Base-by-base conservation (phyloP, 2,888 invertebrate species). In the Onchidella celtica region DNA sequence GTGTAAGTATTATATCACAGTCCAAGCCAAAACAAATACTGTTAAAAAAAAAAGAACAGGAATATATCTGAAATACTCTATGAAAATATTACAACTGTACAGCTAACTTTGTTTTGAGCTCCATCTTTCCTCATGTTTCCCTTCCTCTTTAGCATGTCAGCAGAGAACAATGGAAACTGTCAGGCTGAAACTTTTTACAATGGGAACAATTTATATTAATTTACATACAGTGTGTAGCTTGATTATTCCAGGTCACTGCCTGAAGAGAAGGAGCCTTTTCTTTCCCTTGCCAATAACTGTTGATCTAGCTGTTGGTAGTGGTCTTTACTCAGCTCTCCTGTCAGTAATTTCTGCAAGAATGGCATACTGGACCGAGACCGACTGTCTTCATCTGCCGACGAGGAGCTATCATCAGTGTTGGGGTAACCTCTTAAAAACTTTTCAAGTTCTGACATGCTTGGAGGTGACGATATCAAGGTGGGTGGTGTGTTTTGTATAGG, bases 311-410 rank as follows among this genome's bases (percentile, higher is more conserved):
- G 75, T 21, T 82, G 78, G 38, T 86, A 85, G 6, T 81, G 66
- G n/a, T 86, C 86, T 24, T 79, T 83, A 21, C 85, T 85, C 11
- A 86, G 85, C 79, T 86, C 85, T 1, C 86, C 86, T 0, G 86
- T 86, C 65, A 86, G 59, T 63, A 86, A 83, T 40, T 81, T 85
- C 73, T 84, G 83, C n/a, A 86, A 75, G 61, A 85, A 86, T 0
- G 85, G 84, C 17, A 74, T 81, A 11, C 59, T 63, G 17, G 63
- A 55, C 27, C 29, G 11, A 65, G 29, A 36, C 24, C 55, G 40
- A 34, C 1, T n/a, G 24, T n/a, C n/a, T 36, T 66, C 70, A 2
- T 70, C 81, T 40, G 72, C 70, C 21, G 75, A 76, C 0, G 21
- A n/a, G 14, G 55, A 68, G 21, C 40, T 76, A n/a, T 78, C 77